Conservation (phyloP, 2,113 vertebrate genomes). For the Spea multiplicata region DNA sequence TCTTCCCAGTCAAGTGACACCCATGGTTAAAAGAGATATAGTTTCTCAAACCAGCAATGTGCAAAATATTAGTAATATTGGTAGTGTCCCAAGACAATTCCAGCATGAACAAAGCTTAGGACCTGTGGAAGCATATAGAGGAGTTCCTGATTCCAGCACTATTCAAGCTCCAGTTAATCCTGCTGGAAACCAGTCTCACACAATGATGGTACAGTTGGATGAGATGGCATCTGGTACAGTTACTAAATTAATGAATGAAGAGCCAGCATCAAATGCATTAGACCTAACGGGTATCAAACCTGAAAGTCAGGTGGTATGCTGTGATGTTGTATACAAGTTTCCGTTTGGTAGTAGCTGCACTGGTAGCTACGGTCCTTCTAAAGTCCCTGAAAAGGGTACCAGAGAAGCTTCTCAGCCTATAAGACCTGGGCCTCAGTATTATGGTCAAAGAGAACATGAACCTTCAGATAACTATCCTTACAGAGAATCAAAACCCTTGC, state of each 20-base stretch:
- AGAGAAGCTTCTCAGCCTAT: conserved; percentile 55
- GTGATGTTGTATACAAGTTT: conserved; percentile 95
- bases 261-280: conserved; percentile 75
- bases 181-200: conserved; percentile 80
- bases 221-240: conserved; percentile 71
- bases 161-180: conserved; percentile 75
- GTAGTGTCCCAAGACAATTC: conserved; percentile 72
- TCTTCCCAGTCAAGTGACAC: conserved; percentile 79
- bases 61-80: conserved; percentile 67
- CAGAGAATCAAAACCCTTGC: conserved; percentile 63
- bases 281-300: conserved; percentile 89
- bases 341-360: conserved; percentile 89
- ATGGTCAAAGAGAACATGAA: conserved; percentile 70
- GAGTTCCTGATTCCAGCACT: conserved; percentile 80
- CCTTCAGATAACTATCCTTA: conserved; percentile 70
- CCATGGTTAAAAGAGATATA: conserved; percentile 81
- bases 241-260: conserved; percentile 85
- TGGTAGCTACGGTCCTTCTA: conserved; percentile 77
- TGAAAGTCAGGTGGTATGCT: conserved; percentile 91
- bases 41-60: conserved; percentile 72
- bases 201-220: conserved; percentile 93
- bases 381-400: conserved; percentile 71
- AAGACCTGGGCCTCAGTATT: conserved; percentile 62
- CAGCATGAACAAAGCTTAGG: conserved; percentile 66
- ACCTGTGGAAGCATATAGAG: conserved; percentile 73